These are phyloP conservation scores for Drosophila carrolli DNA, from an alignment of 1,140 invertebrate species.

Conservation along the genomic window DNA sequence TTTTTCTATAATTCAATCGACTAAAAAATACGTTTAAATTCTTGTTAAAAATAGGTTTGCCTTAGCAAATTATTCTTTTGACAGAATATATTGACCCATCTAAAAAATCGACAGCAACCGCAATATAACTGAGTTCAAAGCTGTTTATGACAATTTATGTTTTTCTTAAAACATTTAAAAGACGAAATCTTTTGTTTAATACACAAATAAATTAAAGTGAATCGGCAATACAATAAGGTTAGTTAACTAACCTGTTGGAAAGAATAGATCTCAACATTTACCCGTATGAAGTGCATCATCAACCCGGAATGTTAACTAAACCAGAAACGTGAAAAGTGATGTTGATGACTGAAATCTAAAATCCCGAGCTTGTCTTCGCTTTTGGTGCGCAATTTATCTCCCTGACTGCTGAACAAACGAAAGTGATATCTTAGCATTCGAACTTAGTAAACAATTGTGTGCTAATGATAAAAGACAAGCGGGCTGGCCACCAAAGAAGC, in stretches of 20 bases:
- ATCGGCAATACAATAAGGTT: constrained; percentile 41
- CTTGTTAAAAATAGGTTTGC: too few species aligned
- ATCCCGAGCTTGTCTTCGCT: constrained; percentile 11
- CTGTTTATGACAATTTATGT: constrained; percentile 13
- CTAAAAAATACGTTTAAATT: neutral
- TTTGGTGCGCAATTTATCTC: constrained; percentile 39
- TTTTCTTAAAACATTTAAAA: neutral
- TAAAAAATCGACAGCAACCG: neutral
- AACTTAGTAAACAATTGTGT: constrained; percentile 63
- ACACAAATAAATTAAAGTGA: constrained; percentile 27
- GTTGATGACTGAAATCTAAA: constrained; percentile 42
- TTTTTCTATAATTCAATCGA: neutral
- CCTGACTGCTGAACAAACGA: constrained; percentile 40
- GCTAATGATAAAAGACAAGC: constrained; percentile 69
- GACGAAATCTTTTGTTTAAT: constrained; percentile 1
- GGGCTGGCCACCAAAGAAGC: constrained; percentile 43
- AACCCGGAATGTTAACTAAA: constrained; percentile 50
- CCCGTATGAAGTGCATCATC: constrained; percentile 41
- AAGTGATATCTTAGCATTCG: constrained; percentile 54
- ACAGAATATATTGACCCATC: neutral
- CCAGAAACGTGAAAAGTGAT: constrained; percentile 61
- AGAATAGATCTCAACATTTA: constrained; percentile 5
- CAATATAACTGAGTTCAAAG: neutral
- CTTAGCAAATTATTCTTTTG: neutral
- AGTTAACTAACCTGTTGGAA: constrained; percentile 50